Evolutionary conservation across 2,113 vertebrate species (phyloP), one percentile per base, ranked within the genome.

Genomic region (Cinclus cinclus): DNA sequence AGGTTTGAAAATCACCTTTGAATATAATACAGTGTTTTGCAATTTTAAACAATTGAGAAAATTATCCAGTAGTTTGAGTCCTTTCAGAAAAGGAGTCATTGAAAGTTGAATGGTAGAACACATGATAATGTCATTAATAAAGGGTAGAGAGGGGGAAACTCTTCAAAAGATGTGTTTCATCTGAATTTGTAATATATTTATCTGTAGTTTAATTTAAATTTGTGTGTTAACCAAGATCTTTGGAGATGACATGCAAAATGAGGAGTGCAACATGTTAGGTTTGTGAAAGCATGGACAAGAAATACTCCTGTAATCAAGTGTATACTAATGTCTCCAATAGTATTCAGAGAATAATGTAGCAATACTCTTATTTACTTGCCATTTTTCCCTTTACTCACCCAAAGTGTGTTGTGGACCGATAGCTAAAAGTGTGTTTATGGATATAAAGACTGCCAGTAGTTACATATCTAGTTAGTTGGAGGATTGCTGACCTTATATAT

Each of bases 351-450:
- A 83, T 49, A 59, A 73, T 58, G 18, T 10, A 56, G 46, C 37
- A 55, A 39, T 69, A 21, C 3, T 58, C 23, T 79, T 82, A 76
- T 58, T 37, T 37, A 37, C 33, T 78, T 0, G 0, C 24, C 2
- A 0, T 41, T 77, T 86, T 59, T 8, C 11, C 33, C 17, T 9
- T 44, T 79, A 60, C 13, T 21, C 49, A 39, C 58, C n/a, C 76
- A 58, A 56, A 64, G 2, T 4, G 6, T 64, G 37, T 33, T 41
- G 24, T 44, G 27, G 3, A 55, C n/a, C 25, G 49, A 15, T 3
- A 65, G 18, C 17, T 22, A 8, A 31, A 88, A 69, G 35, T 59
- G 15, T 67, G 19, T 77, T 59, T 80, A 69, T 67, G 33, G 35
- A 25, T 62, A 20, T 21, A 58, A 86, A 76, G 27, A 44, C 11